Evolutionary conservation across 2,797 vertebrate species (phyloP), one percentile per base, ranked within the genome.

Genomic region (Tangara arthus): DNA sequence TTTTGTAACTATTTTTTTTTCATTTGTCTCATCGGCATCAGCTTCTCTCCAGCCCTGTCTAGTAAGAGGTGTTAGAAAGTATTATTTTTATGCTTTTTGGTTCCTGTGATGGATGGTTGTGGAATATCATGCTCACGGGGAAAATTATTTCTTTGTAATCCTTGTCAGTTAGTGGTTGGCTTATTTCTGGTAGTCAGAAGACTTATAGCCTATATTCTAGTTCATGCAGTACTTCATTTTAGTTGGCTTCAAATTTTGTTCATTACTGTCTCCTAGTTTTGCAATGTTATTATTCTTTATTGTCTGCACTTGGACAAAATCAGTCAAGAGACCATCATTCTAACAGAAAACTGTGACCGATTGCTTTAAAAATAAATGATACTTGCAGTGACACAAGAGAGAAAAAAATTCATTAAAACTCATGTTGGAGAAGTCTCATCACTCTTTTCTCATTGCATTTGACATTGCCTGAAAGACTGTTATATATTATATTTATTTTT

Each of bases 401-500:
- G 94, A 80, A 91, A 85, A 65, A 94, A 88, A 64, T 97, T 97
- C 94, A 97, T 97, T 97, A 97, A 97, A 98, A 96, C 92, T 95
- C 79, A 27, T 27, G 47, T 94, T 95, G 87, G 94, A 96, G 89
- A 97, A 89, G 27, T 50, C 90, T 97, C 93, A 97, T 97, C 91
- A 90, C 56, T 96, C 93, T 98, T 95, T 96, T 87, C 66, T 82
- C 82, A 91, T 93, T 97, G 92, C 82, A 90, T 96, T 96, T 97
- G 97, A 98, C 95, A 90, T 83, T 95, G 89, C 85, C 75, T 89
- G 94, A 96, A 82, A 97, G 88, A 88, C 55, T 81, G 83, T 94
- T 97, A 92, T 82, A 95, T 95, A 96, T 97, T 97, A 95, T 96
- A 66, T 95, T 98, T 97, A 97, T 98, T 97, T 98, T 98, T 97